Conservation (phyloP, 2,797 vertebrate genomes). For the Chiroxiphia lanceolata region DNA sequence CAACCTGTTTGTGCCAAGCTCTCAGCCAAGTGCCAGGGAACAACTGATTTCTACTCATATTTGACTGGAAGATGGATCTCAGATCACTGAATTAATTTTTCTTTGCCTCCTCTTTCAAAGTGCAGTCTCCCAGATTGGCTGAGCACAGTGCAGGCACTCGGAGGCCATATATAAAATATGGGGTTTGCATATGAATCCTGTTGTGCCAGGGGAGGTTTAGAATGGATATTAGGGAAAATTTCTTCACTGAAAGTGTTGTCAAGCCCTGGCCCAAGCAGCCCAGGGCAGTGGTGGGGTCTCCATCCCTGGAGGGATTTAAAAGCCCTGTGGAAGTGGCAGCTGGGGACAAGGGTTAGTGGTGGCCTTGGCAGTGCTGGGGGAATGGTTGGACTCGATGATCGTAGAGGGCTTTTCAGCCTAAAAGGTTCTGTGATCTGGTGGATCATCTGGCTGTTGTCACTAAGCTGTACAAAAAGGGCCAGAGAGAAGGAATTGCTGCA, state of each 20-base stretch:
- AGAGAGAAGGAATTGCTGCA: not conserved
- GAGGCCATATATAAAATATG: rapidly evolving
- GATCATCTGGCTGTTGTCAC: not conserved
- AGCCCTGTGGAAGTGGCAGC: rapidly evolving
- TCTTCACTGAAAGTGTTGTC: not conserved
- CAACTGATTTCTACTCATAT: rapidly evolving
- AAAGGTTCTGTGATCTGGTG: not conserved
- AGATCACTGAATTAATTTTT: not conserved
- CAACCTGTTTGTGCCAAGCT: not conserved
- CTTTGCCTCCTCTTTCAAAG: not conserved
- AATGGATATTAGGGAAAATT: not conserved
- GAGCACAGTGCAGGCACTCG: rapidly evolving
- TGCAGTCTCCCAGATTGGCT: not conserved
- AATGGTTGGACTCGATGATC: not conserved
- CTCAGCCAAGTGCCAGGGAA: not conserved
- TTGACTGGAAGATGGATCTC: not conserved
- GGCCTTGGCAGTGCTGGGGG: not conserved
- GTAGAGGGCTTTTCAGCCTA: not conserved
- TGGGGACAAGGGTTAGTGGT: not conserved
- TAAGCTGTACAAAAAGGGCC: not conserved
- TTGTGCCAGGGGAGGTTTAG: not conserved
- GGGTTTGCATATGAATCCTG: not conserved
- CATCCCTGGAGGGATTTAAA: not conserved
- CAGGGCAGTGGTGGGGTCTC: not conserved
- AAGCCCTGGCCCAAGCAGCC: not conserved